Evolutionary conservation across 2,888 invertebrate genomes (phyloP).

Genomic region (Parascotia fuliginaria): DNA sequence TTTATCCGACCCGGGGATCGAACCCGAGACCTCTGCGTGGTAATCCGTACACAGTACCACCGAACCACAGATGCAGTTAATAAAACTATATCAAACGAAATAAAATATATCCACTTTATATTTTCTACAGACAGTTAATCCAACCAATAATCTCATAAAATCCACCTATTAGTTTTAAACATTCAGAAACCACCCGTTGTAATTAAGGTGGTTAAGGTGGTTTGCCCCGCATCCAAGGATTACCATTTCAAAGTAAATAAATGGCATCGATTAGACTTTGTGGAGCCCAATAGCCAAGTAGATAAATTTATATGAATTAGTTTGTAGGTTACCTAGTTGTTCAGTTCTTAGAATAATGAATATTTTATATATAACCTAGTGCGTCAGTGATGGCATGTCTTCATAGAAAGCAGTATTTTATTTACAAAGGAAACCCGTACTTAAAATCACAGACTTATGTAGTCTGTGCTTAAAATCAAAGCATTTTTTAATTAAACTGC

Average conservation of each 20-base stretch:
- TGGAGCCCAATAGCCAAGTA: conserved; percentile 1
- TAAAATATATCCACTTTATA: neutral
- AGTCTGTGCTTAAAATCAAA: no score
- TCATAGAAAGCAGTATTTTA: no score
- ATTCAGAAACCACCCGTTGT: neutral
- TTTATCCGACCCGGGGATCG: no score
- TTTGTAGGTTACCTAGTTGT: neutral
- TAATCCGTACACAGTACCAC: no score
- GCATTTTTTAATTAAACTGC: no score
- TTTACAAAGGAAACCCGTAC: no score
- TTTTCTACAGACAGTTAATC: neutral
- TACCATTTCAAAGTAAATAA: conserved; percentile 12
- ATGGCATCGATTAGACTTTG: conserved; percentile 6
- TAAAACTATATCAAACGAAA: neutral
- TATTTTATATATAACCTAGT: no score
- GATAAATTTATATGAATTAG: neutral
- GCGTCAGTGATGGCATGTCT: no score
- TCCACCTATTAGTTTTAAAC: neutral
- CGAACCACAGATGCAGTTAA: no score
- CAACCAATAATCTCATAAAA: neutral
- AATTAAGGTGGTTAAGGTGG: conserved; percentile 1
- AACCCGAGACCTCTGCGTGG: no score
- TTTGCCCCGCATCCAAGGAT: conserved; percentile 3
- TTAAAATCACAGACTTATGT: no score
- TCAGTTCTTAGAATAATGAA: neutral